Evolutionary conservation across 1,140 invertebrate species (phyloP).

Genomic region (Aculops lycopersici): DNA sequence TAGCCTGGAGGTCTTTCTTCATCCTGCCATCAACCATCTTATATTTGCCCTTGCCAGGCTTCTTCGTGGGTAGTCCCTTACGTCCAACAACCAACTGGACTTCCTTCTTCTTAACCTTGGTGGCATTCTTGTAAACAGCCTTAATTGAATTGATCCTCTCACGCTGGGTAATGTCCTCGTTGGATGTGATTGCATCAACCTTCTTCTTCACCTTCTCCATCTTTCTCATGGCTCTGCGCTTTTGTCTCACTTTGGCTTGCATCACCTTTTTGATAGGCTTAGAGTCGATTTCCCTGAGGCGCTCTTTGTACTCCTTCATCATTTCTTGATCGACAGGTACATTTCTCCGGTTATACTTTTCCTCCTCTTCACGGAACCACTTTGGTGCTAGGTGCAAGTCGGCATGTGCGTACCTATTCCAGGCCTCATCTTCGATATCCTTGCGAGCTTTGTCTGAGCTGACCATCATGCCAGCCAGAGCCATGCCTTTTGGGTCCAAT

Average conservation of each 20-base stretch:
- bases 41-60: slow-evolving; percentile 58
- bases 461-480: slow-evolving; percentile 46
- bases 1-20: slow-evolving; percentile 63
- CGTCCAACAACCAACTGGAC: slow-evolving; percentile 77
- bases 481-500: slow-evolving; percentile 47
- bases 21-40: slow-evolving; percentile 75
- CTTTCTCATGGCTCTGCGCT: slow-evolving; percentile 39
- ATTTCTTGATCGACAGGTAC: slow-evolving; percentile 16
- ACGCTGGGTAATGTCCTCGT: slow-evolving; percentile 46
- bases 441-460: slow-evolving; percentile 49
- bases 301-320: slow-evolving; percentile 21
- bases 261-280: slow-evolving; percentile 88
- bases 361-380: slow-evolving; percentile 86
- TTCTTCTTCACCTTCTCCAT: slow-evolving; percentile 82
- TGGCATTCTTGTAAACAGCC: slow-evolving; percentile 67
- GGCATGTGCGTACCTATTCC: slow-evolving; percentile 61
- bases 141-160: slow-evolving; percentile 25
- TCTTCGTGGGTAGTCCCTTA: slow-evolving; percentile 41
- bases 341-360: slow-evolving; percentile 35
- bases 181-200: slow-evolving; percentile 61
- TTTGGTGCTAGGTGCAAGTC: slow-evolving; percentile 52
- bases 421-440: slow-evolving; percentile 50
- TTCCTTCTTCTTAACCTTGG: slow-evolving; percentile 36
- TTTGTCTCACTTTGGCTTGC: slow-evolving; percentile 89
- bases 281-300: slow-evolving; percentile 53